These are phyloP conservation scores for Leptobrachium ailaonicum DNA, from an alignment of 2,113 vertebrate genomes.

Conservation along the genomic window DNA sequence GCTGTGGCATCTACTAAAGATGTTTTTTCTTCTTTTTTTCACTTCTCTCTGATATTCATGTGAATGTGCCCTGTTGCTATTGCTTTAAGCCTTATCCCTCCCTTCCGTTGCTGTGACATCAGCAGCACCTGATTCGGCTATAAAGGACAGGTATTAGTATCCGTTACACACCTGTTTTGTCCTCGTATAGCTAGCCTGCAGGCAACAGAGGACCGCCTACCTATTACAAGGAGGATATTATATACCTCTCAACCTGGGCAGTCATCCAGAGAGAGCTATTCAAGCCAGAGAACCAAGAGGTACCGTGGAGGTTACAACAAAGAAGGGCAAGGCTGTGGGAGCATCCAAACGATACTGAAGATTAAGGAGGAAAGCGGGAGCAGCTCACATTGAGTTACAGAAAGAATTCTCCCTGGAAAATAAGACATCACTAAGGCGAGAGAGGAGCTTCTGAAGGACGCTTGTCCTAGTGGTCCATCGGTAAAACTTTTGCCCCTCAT, in stretches of 20 bases:
- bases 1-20: too few relatives aligned
- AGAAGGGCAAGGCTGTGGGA: not conserved
- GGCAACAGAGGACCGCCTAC: not conserved
- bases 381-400: not conserved
- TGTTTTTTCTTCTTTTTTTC: too few relatives aligned
- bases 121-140: slow-evolving; percentile 40
- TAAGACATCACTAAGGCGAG: not conserved
- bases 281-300: slow-evolving; percentile 24
- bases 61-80: not conserved
- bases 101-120: slow-evolving; percentile 36
- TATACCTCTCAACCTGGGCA: slow-evolving; percentile 17
- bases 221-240: slow-evolving; percentile 21
- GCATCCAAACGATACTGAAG: not conserved
- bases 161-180: slow-evolving; percentile 43
- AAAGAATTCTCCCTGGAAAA: not conserved
- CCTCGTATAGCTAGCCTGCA: slow-evolving; percentile 5
- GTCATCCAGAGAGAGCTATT: slow-evolving; percentile 30
- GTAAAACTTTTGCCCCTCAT: not conserved
- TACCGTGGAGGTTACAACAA: not conserved
- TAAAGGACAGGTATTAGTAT: slow-evolving; percentile 45
- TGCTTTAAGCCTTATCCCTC: slow-evolving; percentile 40
- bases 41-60: not conserved
- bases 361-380: not conserved
- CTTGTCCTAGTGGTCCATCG: not conserved
- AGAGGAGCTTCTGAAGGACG: slow-evolving; percentile 5